Conservation (phyloP, 2,113 vertebrate species). For the Proteles cristata region DNA sequence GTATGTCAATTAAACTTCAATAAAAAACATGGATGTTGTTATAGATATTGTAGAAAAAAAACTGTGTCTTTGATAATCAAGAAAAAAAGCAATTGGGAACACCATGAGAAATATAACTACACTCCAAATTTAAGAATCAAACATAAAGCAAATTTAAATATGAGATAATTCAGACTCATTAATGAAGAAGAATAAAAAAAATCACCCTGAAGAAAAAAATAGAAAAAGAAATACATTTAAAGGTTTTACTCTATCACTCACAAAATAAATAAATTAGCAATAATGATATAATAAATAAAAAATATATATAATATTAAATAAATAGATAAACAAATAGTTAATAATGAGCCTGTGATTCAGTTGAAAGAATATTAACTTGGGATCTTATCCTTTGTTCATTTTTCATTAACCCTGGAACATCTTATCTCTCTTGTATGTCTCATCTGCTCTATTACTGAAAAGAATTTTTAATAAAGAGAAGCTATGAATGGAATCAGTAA, state of each 20-base stretch:
- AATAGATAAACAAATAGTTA: not conserved
- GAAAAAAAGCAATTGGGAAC: not conserved
- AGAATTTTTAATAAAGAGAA: not conserved
- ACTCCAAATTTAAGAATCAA: not conserved
- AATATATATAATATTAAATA: not conserved
- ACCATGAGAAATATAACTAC: not conserved
- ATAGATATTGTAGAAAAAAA: not conserved
- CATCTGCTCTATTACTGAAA: not conserved
- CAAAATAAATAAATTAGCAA: not conserved
- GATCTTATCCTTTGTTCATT: not conserved
- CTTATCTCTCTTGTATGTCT: not conserved
- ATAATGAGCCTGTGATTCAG: not conserved
- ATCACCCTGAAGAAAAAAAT: not conserved
- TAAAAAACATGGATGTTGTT: not conserved
- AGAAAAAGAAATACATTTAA: not conserved
- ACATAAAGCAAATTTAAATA: not conserved
- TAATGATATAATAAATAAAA: not conserved
- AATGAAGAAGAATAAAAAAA: not conserved
- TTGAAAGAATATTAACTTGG: not conserved
- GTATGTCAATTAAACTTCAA: not conserved
- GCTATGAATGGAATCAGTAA: not conserved
- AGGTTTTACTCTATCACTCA: not conserved
- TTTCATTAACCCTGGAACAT: not conserved
- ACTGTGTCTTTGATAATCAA: not conserved
- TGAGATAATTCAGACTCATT: not conserved